Evolutionary conservation across 2,888 invertebrate species (phyloP).

Genomic region (Venusia cambrica): DNA sequence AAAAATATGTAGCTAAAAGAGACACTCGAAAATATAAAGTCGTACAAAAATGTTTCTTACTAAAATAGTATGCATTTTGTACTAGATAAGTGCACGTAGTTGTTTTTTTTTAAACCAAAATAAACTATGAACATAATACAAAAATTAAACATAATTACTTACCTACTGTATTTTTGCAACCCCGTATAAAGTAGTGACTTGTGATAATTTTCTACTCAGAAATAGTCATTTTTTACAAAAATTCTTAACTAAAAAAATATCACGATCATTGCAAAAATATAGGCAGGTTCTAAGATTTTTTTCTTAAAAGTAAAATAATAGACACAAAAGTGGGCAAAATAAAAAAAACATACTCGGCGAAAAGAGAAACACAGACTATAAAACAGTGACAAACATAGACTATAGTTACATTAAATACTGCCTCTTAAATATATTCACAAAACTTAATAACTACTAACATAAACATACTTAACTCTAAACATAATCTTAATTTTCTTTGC

Average conservation of each 20-base stretch:
- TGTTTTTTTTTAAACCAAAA: slow-evolving; percentile 3
- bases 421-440: slow-evolving; percentile 26
- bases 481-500: slow-evolving; percentile 15
- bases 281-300: too few species aligned
- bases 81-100: slow-evolving; percentile 16
- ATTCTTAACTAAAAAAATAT: too few species aligned
- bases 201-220: too few species aligned
- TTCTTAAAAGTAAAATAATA: too few species aligned
- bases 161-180: too few species aligned
- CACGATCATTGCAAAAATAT: too few species aligned
- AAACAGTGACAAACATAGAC: slow-evolving; percentile 45
- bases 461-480: slow-evolving; percentile 9
- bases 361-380: slow-evolving; percentile 48
- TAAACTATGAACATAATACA: slow-evolving; percentile 9
- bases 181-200: too few species aligned
- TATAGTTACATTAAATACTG: slow-evolving; percentile 39
- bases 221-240: too few species aligned
- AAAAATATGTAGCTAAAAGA: neutral
- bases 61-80: slow-evolving; percentile 7
- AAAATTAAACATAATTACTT: slow-evolving; percentile 11
- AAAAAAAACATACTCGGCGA: slow-evolving; percentile 23
- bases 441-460: too few species aligned
- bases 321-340: slow-evolving; percentile 11
- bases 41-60: neutral
- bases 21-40: slow-evolving; percentile 1